Evolutionary conservation across 2,113 vertebrate species (phyloP), one percentile per base, ranked within the genome.

Genomic region (Sceloporus undulatus): DNA sequence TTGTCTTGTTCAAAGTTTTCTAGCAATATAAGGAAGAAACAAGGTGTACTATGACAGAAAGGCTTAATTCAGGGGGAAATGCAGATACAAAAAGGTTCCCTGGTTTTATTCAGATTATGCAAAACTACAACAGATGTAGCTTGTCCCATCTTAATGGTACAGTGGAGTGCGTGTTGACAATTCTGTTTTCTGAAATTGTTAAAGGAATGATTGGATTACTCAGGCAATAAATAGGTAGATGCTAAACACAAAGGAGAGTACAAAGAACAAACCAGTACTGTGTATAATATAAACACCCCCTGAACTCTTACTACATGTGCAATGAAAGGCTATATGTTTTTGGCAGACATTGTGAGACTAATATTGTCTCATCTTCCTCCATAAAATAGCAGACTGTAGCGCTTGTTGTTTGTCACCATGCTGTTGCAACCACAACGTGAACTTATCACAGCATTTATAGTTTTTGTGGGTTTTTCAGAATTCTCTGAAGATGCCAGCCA

Each of bases 361-460:
- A 82, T 68, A 79, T 68, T 62, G 7, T 10, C 52, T n/a, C 71
- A 25, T 56, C 29, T 71, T 87, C 3, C 42, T 71, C 21, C 48
- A 52, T 71, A 86, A 84, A 84, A 54, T 48, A 83, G 65, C 25
- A 84, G 27, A 66, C 6, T 54, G 82, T 34, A 73, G 29, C n/a
- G 0, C 29, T 10, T 21, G n/a, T 13, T 73, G 59, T 79, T 79
- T 79, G 42, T 42, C 77, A 52, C 56, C 2, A 62, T 18, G 79
- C 38, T 65, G 34, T 62, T 21, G 25, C 52, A 27, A 38, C 52
- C 27, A 48, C 73, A 76, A 9, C 16, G 8, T 40, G 56, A 19
- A 76, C 48, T 40, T 42, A 38, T 16, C 19, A 62, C n/a, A 87
- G 54, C 23, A 62, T 18, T 48, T 34, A 34, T 34, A 34, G 34